Conservation (phyloP, 1,140 invertebrate species). For the Drosophila santomea region DNA sequence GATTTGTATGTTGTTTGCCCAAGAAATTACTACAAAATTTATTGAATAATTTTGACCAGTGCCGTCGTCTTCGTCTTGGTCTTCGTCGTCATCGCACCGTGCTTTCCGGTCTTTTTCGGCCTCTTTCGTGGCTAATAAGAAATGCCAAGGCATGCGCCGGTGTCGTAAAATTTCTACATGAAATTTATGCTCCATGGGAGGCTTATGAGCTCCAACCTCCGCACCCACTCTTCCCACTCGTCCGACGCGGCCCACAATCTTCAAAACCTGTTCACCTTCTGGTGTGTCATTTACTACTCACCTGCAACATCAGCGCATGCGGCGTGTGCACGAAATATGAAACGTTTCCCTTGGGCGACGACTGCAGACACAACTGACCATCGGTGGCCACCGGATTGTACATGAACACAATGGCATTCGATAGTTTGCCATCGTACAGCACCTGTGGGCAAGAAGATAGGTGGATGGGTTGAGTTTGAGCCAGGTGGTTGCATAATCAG, state of each 20-base stretch:
- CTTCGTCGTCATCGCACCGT: neutral
- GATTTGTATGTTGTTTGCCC: constrained; percentile 77
- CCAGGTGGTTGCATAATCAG: neutral
- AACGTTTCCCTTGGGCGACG: constrained; percentile 97
- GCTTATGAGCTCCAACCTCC: neutral
- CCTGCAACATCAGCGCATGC: constrained; percentile 99
- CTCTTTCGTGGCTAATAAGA: constrained; percentile 60
- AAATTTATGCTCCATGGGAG: constrained; percentile 58
- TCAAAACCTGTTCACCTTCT: neutral
- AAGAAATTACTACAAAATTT: constrained; percentile 83
- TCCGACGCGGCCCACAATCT: neutral
- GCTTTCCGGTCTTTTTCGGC: neutral
- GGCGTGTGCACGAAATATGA: constrained; percentile 99
- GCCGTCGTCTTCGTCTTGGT: neutral
- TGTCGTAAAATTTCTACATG: constrained; percentile 75
- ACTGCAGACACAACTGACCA: constrained; percentile 98
- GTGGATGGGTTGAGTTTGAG: neutral
- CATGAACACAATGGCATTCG: constrained; percentile 98
- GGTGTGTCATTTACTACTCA: constrained; percentile 85
- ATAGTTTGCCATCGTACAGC: constrained; percentile 98
- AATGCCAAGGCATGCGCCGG: constrained; percentile 75
- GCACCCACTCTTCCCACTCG: neutral
- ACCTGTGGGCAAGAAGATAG: constrained; percentile 88
- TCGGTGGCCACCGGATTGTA: constrained; percentile 99
- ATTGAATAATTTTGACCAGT: constrained; percentile 64